A percentile compares a stretch with the other conserved stretches of the same genome.
Conservation (phyloP, 2,797 vertebrate species). For the Gymnothorax reevesii region DNA sequence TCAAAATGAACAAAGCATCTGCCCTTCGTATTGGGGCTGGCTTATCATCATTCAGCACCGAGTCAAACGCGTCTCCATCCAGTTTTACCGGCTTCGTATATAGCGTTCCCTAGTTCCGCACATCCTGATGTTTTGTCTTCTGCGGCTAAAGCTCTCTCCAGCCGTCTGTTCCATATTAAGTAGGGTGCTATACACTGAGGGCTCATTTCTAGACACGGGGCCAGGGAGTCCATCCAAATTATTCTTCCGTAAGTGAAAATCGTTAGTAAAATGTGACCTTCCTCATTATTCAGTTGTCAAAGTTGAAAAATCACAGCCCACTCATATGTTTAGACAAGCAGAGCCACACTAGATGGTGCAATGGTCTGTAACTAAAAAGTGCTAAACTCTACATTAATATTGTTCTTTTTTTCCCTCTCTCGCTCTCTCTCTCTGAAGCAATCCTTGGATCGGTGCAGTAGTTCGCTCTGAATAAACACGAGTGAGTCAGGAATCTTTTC, state of each 20-base stretch:
- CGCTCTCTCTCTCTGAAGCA: slow-evolving; percentile 38
- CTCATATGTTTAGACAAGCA: slow-evolving; percentile 39
- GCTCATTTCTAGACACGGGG: neutral
- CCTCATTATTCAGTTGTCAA: slow-evolving; percentile 28
- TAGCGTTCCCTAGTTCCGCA: neutral
- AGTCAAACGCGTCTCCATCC: neutral
- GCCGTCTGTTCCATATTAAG: neutral
- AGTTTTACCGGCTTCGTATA: no score
- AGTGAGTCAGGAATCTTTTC: slow-evolving; percentile 41
- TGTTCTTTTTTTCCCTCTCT: no score
- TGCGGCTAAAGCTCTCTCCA: neutral
- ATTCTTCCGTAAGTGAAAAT: slow-evolving; percentile 21
- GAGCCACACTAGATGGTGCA: slow-evolving; percentile 32
- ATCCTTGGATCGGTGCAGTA: slow-evolving; percentile 43
- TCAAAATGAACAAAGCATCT: slow-evolving; percentile 20
- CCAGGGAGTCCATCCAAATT: neutral
- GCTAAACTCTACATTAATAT: slow-evolving; percentile 44
- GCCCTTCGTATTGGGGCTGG: neutral
- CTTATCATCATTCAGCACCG: neutral
- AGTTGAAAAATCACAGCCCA: slow-evolving; percentile 39
- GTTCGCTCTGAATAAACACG: slow-evolving; percentile 53
- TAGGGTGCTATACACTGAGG: neutral
- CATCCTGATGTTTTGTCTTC: neutral
- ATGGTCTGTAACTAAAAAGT: slow-evolving; percentile 46
- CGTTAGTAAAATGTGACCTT: slow-evolving; percentile 34